These are phyloP conservation scores for Notechis scutatus DNA, from an alignment of 2,113 vertebrate species.

Conservation along the genomic window DNA sequence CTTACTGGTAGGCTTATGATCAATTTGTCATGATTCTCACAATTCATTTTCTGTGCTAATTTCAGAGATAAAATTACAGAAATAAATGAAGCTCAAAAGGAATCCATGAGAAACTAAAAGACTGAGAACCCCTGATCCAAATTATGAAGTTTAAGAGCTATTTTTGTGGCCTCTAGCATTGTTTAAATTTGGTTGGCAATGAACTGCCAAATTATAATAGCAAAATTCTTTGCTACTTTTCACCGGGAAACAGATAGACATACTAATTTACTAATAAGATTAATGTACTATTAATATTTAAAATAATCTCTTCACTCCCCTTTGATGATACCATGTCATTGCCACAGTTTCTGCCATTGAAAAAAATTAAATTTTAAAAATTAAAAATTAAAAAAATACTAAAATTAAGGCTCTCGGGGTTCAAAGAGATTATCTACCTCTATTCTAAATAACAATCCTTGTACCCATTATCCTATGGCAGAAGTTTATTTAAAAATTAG, in stretches of 20 bases:
- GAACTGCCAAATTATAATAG: background rate
- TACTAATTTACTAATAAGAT: background rate
- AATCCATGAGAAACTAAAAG: background rate
- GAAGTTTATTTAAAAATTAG: background rate
- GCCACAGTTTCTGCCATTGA: background rate
- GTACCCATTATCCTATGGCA: background rate
- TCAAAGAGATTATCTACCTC: background rate
- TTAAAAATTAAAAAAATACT: background rate
- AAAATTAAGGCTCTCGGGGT: background rate
- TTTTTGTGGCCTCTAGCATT: background rate
- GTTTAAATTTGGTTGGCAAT: background rate
- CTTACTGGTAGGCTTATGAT: background rate
- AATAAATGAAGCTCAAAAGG: background rate
- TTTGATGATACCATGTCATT: background rate
- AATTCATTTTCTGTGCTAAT: background rate
- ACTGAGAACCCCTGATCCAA: background rate
- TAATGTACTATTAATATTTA: background rate
- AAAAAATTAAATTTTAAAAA: background rate
- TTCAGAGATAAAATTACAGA: background rate
- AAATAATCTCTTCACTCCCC: background rate
- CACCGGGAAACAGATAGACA: background rate
- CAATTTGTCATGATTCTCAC: background rate
- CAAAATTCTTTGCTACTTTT: background rate
- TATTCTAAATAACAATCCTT: background rate
- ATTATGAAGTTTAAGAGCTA: background rate